Evolutionary conservation across 2,888 invertebrate genomes (phyloP), one percentile per base, ranked within the genome.

Genomic region (Caenorhabditis afra): DNA sequence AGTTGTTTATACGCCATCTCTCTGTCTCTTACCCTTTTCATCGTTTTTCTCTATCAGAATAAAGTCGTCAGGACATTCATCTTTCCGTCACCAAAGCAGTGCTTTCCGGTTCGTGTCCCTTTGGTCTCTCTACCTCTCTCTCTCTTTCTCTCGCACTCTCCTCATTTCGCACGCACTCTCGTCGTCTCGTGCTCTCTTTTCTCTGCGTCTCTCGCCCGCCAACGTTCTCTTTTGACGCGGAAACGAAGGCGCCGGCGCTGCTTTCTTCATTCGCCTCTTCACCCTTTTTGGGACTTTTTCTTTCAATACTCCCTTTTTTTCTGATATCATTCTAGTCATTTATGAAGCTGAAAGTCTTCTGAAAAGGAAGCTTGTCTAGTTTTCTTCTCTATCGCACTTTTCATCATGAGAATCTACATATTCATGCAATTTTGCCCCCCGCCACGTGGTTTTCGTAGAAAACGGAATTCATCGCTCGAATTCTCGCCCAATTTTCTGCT

Each of bases 401-500:
- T n/a, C n/a, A n/a, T n/a, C n/a, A n/a, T n/a, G n/a, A n/a, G n/a
- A n/a, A n/a, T n/a, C n/a, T n/a, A n/a, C n/a, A n/a, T n/a, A n/a
- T n/a, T n/a, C n/a, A n/a, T n/a, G n/a, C n/a, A n/a, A n/a, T n/a
- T n/a, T n/a, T n/a, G n/a, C n/a, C n/a, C n/a, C n/a, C n/a, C n/a
- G n/a, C n/a, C n/a, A n/a, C n/a, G n/a, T n/a, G n/a, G n/a, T n/a
- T n/a, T n/a, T n/a, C n/a, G n/a, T n/a, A n/a, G n/a, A n/a, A n/a
- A n/a, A n/a, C 23, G 8, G 18, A 47, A 4, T 62, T 16, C 11
- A n/a, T 62, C 39, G 37, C 16, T 29, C 3, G n/a, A 20, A 45
- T 53, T 20, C 22, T 37, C 20, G 35, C 23, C 20, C 29, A 47
- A 61, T 49, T 23, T 49, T 61, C 41, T 2, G 41, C 53, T n/a